These are phyloP conservation scores for Halyomorpha halys DNA, from an alignment of 1,140 invertebrate genomes.

Conservation along the genomic window DNA sequence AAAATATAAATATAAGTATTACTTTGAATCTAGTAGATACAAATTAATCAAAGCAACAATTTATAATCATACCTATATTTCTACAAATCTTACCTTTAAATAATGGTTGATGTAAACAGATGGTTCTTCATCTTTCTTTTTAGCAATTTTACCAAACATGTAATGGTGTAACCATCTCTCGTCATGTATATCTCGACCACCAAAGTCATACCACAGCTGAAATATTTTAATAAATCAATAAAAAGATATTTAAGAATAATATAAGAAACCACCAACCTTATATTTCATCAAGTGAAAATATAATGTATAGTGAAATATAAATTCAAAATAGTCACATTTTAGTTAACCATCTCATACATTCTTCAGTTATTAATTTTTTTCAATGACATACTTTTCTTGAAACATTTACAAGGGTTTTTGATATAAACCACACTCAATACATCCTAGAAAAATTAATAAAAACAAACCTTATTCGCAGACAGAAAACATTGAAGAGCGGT, in stretches of 20 bases:
- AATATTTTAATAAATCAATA: too few species aligned
- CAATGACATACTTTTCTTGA: too few species aligned
- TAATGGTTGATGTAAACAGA: conserved; percentile 70
- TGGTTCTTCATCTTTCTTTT: conserved; percentile 65
- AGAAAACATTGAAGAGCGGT: conserved; percentile 66
- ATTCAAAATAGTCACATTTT: neutral
- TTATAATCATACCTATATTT: neutral
- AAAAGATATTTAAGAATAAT: too few species aligned
- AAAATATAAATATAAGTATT: too few species aligned
- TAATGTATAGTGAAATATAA: neutral
- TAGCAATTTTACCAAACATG: conserved; percentile 83
- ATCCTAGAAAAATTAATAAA: conserved; percentile 2
- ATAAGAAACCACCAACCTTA: too few species aligned
- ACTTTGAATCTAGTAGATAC: too few species aligned
- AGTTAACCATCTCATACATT: too few species aligned
- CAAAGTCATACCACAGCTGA: conserved; percentile 18
- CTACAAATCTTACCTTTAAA: conserved; percentile 42
- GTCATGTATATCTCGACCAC: conserved; percentile 37
- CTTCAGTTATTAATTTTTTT: too few species aligned
- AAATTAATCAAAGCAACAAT: neutral
- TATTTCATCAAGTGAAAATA: too few species aligned
- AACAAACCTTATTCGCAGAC: conserved; percentile 47
- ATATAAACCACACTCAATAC: too few species aligned
- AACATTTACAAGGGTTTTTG: too few species aligned
- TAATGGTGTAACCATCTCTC: conserved; percentile 84